Base-by-base conservation (phyloP, 2,113 vertebrate species). In the Circaetus cinerascens region DNA sequence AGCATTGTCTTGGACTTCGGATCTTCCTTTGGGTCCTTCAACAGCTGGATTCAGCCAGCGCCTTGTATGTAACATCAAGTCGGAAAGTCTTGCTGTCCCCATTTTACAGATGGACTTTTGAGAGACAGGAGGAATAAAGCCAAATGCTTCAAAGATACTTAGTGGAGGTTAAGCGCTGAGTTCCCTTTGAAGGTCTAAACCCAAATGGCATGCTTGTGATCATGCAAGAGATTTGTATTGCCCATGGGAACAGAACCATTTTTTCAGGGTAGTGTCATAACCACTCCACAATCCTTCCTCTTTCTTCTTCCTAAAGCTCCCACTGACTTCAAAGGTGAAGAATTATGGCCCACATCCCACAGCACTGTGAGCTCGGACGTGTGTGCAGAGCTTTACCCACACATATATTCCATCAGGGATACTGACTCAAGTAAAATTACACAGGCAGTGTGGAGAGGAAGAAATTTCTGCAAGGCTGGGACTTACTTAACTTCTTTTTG, bases 261-360 rank as follows among this genome's bases (percentile, higher is more conserved):
- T 93, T 97, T 96, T 82, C 71, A 88, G 83, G 40, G 29, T 94
- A 73, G 81, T 95, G 89, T 96, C 95, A 87, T 96, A 97, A 95
- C 89, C 91, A 94, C 89, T 95, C 72, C 77, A 79, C 73, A 91
- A 59, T 93, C 86, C 89, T 94, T 94, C 77, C 68, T 94, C 86
- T 91, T 97, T 96, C 69, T 95, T 96, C 86, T 94, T 69, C 83
- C 57, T 95, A 79, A 94, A 95, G 84, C 89, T 97, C 94, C 89
- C 46, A 95, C 94, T 96, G 96, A 97, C 96, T 96, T 97, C 97
- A 96, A 91, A 97, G 93, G 84, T 97, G 93, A 87, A 93, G 94
- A 95, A 88, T 97, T 97, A 95, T 88, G 81, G 87, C 84, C 80
- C 0, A 0, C n/a, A 91, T 89, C 93, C 91, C 94, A 76, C 77